Base-by-base conservation (phyloP, 1,140 invertebrate species). In the Oppia nitens region DNA sequence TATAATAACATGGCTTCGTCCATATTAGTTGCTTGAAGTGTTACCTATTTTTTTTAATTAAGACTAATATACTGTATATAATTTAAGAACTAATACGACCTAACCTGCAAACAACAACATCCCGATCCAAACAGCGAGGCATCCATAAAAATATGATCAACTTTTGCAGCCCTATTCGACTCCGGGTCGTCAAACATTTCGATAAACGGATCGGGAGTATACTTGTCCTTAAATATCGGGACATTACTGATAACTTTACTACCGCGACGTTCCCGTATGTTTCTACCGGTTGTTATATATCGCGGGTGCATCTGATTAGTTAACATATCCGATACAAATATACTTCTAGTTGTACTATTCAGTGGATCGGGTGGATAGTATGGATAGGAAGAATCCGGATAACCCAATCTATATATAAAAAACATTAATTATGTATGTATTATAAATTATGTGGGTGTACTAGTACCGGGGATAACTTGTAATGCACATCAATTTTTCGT, bases 61-160 rank as follows among this genome's bases (percentile, higher is more conserved):
- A n/a, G n/a, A n/a, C n/a, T n/a, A n/a, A n/a, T n/a, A n/a, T n/a
- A n/a, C n/a, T n/a, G n/a, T n/a, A n/a, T n/a, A n/a, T n/a, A n/a
- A n/a, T n/a, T n/a, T n/a, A n/a, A n/a, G n/a, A n/a, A n/a, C n/a
- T n/a, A n/a, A n/a, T n/a, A n/a, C n/a, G n/a, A n/a, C n/a, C n/a
- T n/a, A n/a, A 94, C 75, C 72, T 99, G 96, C 9, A 99, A 76
- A 71, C 95, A 98, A 68, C 88, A 96, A 69, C 88, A 94, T 28
- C 95, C 95, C 96, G 98, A 98, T 47, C 96, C 96, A 73, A 98
- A 98, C 28, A 91, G 94, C 93, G 98, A 98, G 0, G 92, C 87
- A 72, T 99, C 95, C 83, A 98, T 83, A 66, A 95, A 91, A 60
- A 98, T 83, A 68, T 90, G 86, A 75, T 94, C 83, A 1, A 83